phyloP scores from a whole-genome alignment of 2,888 invertebrate genomes.

The Cataglyphis rosenhaueri region DNA sequence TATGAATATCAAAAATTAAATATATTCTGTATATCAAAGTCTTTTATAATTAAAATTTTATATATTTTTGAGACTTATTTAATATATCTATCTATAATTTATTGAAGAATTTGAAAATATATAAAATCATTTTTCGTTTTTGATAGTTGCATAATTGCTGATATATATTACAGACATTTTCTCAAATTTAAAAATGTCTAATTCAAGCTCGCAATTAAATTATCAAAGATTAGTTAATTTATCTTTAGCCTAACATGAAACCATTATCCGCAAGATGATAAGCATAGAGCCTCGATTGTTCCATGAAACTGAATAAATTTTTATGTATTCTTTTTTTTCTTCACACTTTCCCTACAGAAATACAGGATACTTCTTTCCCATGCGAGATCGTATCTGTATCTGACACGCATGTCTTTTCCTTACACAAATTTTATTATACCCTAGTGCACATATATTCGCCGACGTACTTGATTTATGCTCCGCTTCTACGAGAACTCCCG shows the following conservation, averaged over 20 bases:
- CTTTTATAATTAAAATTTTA: background rate
- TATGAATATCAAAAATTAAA: background rate
- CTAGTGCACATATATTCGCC: slow-evolving; percentile 43
- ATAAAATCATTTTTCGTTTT: background rate
- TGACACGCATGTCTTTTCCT: slow-evolving; percentile 28
- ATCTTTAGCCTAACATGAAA: slow-evolving; percentile 17
- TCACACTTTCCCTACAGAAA: background rate
- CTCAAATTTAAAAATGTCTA: slow-evolving; percentile 53
- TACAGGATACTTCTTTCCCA: background rate
- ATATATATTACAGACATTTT: background rate
- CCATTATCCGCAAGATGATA: slow-evolving; percentile 25
- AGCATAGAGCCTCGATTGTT: slow-evolving; percentile 18
- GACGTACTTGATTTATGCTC: slow-evolving; percentile 43
- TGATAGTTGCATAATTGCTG: slow-evolving; percentile 16
- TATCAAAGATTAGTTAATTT: slow-evolving; percentile 33
- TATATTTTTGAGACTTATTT: background rate
- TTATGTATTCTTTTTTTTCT: background rate
- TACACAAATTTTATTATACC: slow-evolving; percentile 47
- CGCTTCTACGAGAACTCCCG: slow-evolving; percentile 37
- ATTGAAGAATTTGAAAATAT: background rate
- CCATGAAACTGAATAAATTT: background rate
- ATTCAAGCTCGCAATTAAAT: slow-evolving; percentile 52
- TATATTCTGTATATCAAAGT: too few species aligned
- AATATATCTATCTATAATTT: background rate
- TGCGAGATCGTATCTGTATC: slow-evolving; percentile 26